Conservation (phyloP, 2,888 invertebrate genomes). For the Dusona sp. region DNA sequence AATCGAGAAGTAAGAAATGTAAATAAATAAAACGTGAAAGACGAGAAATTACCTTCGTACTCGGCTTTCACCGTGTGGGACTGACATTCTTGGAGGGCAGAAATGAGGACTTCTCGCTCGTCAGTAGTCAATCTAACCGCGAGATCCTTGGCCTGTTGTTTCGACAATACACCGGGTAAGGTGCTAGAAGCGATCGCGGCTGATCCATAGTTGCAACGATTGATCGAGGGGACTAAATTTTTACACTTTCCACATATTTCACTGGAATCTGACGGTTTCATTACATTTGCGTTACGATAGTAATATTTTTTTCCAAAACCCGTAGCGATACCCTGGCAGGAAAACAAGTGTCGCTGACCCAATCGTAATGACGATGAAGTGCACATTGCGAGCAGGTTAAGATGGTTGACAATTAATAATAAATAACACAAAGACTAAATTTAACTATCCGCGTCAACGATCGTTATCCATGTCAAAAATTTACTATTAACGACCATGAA, state of each 20-base stretch:
- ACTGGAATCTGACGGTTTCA: conserved; percentile 8
- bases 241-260: conserved; percentile 11
- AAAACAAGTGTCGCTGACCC: conserved; percentile 59
- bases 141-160: conserved; percentile 91
- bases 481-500: not conserved
- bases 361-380: conserved; percentile 68
- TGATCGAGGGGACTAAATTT: conserved; percentile 19
- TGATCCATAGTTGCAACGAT: conserved; percentile 63
- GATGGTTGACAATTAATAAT: conserved; percentile 3
- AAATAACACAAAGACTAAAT: not conserved
- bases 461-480: conserved; percentile 30
- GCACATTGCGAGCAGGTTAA: conserved; percentile 69
- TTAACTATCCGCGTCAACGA: not conserved
- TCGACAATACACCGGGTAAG: conserved; percentile 85
- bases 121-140: conserved; percentile 90
- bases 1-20: not conserved
- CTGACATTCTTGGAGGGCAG: conserved; percentile 90
- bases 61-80: conserved; percentile 91
- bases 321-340: conserved; percentile 35
- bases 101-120: conserved; percentile 89
- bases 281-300: conserved; percentile 7
- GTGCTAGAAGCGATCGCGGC: conserved; percentile 72
- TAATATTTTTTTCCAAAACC: conserved; percentile 54
- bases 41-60: conserved; percentile 89
- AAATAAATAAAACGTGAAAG: not conserved